Conservation (phyloP, 1,140 invertebrate genomes). For the Drosophila lini region DNA sequence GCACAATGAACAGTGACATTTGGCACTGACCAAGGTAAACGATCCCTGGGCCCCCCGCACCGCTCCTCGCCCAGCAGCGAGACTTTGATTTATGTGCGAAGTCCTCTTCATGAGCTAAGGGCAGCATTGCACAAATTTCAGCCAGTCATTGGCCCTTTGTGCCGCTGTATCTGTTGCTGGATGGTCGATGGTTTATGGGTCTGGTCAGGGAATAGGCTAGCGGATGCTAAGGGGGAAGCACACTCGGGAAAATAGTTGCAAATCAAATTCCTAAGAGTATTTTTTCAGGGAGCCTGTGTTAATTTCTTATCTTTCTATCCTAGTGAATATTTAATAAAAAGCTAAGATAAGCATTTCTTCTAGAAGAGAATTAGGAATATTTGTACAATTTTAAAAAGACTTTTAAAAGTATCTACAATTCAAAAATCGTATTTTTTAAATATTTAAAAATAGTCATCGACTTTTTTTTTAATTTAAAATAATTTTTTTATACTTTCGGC, state of each 20-base stretch:
- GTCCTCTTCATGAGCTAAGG: constrained; percentile 54
- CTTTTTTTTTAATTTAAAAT: too few relatives aligned
- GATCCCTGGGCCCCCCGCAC: constrained; percentile 14
- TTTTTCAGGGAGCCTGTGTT: not conserved
- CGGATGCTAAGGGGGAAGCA: constrained; percentile 9
- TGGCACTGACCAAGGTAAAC: constrained; percentile 53
- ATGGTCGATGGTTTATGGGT: constrained; percentile 40
- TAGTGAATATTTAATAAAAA: not conserved
- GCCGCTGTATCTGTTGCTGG: constrained; percentile 35
- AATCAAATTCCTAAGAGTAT: not conserved
- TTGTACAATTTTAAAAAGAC: not conserved
- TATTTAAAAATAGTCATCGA: not conserved
- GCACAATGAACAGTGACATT: constrained; percentile 39
- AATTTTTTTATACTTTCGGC: too few relatives aligned
- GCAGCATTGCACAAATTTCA: constrained; percentile 51
- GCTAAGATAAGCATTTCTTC: not conserved
- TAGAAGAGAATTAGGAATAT: not conserved
- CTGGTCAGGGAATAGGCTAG: constrained; percentile 38
- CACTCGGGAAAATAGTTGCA: constrained; percentile 6
- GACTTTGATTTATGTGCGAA: constrained; percentile 75
- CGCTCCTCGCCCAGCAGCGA: not conserved
- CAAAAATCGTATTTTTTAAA: too few relatives aligned
- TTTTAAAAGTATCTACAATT: not conserved
- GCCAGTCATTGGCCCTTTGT: constrained; percentile 76
- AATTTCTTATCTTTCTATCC: too few relatives aligned